Base-by-base conservation (phyloP, 2,888 invertebrate genomes). In the Drosophila falleni region DNA sequence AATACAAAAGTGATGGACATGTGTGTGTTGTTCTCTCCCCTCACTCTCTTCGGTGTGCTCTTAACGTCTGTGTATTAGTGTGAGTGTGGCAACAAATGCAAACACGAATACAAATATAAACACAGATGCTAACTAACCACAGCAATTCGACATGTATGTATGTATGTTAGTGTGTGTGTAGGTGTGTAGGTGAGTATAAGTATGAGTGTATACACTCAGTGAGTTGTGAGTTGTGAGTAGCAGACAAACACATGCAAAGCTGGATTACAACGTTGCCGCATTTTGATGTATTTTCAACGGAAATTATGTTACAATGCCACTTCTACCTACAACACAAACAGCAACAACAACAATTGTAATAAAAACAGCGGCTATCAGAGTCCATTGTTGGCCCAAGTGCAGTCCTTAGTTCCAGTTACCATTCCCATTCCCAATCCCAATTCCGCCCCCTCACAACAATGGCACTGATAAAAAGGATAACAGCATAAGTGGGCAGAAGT, bases 111-210 rank as follows among this genome's bases (percentile, higher is more conserved):
- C 83, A 86, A 88, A 87, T 77, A 87, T 81, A 84, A 87, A 89
- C 85, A 87, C 89, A 85, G 82, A 87, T 89, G 89, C 85, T 89
- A 87, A 87, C 87, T 87, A 89, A 87, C 87, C 87, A 81, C 87
- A 87, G 77, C 74, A 50, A 80, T 66, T 61, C 69, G 39, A 29
- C 41, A 39, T 37, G 26, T 62, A 55, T 61, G 23, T 54, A 2
- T 47, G 31, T 50, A 31, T 71, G 49, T 50, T n/a, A n/a, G 19
- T 23, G 44, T 26, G 31, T 56, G 46, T 58, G 49, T 55, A 39
- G 49, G 44, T 29, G 23, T 41, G n/a, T n/a, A n/a, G n/a, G 23
- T 50, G 19, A 23, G 46, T 41, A 29, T 66, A 42, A 46, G 42
- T 59, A 60, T 44, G 39, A n/a, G n/a, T 31, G 50, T 50, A 44